Evolutionary conservation across 2,113 vertebrate genomes (phyloP).

Genomic region (Vombatus ursinus): DNA sequence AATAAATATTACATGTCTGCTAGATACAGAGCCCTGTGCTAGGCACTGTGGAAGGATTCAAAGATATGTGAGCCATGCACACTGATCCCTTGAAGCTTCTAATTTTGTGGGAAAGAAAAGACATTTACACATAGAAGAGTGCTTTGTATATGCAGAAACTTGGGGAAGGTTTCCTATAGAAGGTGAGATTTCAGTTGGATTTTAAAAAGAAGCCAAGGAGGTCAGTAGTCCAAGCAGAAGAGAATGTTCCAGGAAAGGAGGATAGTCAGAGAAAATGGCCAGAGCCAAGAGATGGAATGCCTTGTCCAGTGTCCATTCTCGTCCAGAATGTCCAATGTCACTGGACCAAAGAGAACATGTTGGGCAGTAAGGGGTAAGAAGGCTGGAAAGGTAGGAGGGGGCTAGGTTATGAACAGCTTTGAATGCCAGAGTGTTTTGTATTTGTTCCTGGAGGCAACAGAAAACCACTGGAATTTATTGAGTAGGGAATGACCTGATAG

Average conservation of each 20-base stretch:
- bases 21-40: not conserved
- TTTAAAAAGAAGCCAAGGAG: not conserved
- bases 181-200: not conserved
- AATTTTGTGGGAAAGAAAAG: not conserved
- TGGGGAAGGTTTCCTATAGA: not conserved
- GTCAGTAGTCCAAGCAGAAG: not conserved
- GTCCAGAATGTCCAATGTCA: not conserved
- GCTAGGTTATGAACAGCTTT: not conserved
- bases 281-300: no score
- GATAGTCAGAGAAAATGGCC: not conserved
- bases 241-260: not conserved
- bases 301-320: no score
- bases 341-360: not conserved
- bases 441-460: not conserved
- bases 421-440: not conserved
- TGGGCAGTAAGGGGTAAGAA: not conserved
- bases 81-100: not conserved
- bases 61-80: not conserved
- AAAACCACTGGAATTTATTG: not conserved
- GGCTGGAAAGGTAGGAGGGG: not conserved
- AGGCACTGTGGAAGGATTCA: not conserved
- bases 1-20: not conserved
- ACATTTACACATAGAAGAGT: not conserved
- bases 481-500: not conserved
- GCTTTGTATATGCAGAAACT: not conserved